phyloP scores from a whole-genome alignment of 1,140 invertebrate species.

The Bombus soroeensis region DNA sequence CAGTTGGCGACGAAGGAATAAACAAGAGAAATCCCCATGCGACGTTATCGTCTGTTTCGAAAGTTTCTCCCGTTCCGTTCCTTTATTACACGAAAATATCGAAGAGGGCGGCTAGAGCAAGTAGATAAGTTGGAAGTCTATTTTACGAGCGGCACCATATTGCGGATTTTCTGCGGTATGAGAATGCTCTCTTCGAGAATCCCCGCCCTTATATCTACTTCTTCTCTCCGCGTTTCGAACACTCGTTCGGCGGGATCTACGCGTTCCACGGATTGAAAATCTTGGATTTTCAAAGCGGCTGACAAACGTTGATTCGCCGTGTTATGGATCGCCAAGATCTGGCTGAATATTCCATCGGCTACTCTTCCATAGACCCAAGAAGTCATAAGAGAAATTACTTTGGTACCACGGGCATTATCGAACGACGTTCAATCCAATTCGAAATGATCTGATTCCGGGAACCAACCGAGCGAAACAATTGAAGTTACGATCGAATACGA shows the following conservation, averaged over 20 bases:
- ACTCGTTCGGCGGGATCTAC: slow-evolving; percentile 15
- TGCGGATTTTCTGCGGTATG: slow-evolving; percentile 45
- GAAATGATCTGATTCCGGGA: not conserved
- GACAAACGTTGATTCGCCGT: slow-evolving; percentile 31
- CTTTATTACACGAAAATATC: slow-evolving; percentile 51
- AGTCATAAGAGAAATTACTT: not conserved
- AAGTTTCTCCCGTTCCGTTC: slow-evolving; percentile 30
- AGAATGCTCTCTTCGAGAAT: slow-evolving; percentile 35
- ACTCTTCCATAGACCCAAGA: not conserved
- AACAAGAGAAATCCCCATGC: slow-evolving; percentile 17
- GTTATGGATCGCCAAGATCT: not conserved
- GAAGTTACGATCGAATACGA: slow-evolving; percentile 13
- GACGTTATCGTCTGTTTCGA: slow-evolving; percentile 45
- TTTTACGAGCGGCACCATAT: slow-evolving; percentile 54
- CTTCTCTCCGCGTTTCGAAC: not conserved
- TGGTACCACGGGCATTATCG: not conserved
- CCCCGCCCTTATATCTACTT: not conserved
- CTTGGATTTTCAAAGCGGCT: slow-evolving; percentile 32
- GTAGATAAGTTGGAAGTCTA: slow-evolving; percentile 49
- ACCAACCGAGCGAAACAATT: slow-evolving; percentile 4
- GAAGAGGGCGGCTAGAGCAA: slow-evolving; percentile 19
- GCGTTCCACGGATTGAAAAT: slow-evolving; percentile 34
- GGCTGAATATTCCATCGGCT: not conserved
- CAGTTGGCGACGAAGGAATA: not conserved
- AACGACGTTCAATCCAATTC: not conserved